Conservation (phyloP, 1,140 invertebrate genomes). For the Muscidifurax raptorellus region DNA sequence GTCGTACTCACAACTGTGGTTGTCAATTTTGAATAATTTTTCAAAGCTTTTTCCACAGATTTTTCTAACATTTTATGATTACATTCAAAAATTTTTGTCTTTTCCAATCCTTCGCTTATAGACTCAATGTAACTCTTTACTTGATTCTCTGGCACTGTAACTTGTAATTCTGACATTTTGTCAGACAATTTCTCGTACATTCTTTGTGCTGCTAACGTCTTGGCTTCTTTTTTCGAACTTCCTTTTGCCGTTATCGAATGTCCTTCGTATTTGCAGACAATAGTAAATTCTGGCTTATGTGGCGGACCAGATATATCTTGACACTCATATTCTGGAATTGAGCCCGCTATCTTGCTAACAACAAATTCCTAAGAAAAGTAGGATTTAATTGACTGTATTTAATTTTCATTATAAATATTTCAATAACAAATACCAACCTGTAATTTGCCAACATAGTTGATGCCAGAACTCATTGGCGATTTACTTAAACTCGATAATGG, state of each 20-base stretch:
- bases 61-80: neutral
- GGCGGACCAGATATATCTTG: neutral
- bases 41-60: neutral
- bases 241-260: neutral
- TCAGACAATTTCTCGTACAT: conserved; percentile 1
- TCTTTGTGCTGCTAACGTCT: neutral
- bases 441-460: conserved; percentile 26
- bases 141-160: neutral
- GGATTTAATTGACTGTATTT: neutral
- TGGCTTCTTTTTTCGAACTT: conserved; percentile 11
- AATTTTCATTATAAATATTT: neutral
- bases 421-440: neutral
- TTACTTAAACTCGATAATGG: neutral
- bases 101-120: neutral
- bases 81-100: neutral
- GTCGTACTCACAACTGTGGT: neutral
- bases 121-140: neutral
- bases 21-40: neutral
- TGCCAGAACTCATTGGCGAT: too few species aligned
- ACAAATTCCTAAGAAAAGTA: neutral
- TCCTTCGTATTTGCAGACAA: neutral
- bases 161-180: neutral
- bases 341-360: neutral
- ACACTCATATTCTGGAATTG: neutral
- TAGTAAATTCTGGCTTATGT: conserved; percentile 3